Percentiles rank a stretch among this genome's conserved stretches.
phyloP scores from a whole-genome alignment of 1,140 invertebrate genomes.

The Diorhabda elongata region DNA sequence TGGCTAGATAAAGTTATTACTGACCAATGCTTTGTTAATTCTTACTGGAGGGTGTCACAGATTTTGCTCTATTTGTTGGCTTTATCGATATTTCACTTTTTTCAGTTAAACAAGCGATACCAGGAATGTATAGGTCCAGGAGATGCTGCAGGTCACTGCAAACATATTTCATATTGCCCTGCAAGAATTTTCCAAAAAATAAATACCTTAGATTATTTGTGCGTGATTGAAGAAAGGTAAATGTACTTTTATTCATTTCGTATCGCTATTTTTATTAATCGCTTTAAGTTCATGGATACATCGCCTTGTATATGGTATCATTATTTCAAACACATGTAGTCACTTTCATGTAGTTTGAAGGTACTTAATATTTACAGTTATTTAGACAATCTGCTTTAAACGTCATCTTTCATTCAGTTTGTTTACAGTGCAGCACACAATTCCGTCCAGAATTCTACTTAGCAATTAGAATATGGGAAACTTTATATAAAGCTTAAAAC shows the following conservation, averaged over 20 bases:
- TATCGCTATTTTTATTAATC: background rate
- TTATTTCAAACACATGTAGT: background rate
- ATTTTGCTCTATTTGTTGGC: background rate
- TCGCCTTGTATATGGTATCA: background rate
- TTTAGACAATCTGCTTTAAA: background rate
- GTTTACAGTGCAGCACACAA: background rate
- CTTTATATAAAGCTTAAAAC: too few species aligned
- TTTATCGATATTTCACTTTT: slow-evolving; percentile 14
- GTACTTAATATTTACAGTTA: too few species aligned
- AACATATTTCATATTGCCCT: slow-evolving; percentile 60
- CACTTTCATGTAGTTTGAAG: background rate
- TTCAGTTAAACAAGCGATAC: slow-evolving; percentile 49
- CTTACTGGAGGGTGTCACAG: background rate
- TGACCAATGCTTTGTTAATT: background rate
- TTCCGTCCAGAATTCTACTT: too few species aligned
- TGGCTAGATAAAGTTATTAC: background rate
- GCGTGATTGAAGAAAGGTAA: slow-evolving; percentile 62
- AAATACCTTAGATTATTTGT: slow-evolving; percentile 62
- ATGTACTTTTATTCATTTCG: slow-evolving; percentile 26
- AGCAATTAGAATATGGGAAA: too few species aligned
- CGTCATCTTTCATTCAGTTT: background rate
- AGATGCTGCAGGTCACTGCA: slow-evolving; percentile 59
- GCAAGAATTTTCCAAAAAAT: slow-evolving; percentile 54
- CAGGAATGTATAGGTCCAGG: slow-evolving; percentile 59
- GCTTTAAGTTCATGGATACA: background rate